Evolutionary conservation across 2,113 vertebrate genomes (phyloP).

Genomic region (Antechinus stuartii): DNA sequence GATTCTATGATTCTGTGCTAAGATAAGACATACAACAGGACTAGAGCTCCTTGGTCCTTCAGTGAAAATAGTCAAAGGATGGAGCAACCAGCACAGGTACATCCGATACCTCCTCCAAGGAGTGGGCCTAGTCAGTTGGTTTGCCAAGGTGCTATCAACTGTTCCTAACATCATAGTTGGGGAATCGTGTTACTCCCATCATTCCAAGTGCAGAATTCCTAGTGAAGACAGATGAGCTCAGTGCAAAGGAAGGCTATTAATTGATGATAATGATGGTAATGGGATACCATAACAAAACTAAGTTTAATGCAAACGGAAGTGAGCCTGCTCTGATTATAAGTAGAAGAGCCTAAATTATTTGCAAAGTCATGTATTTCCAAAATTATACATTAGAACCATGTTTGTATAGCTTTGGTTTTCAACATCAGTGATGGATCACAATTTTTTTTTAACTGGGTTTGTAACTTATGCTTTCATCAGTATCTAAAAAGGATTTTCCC

Average conservation of each 20-base stretch:
- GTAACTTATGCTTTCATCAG: neutral
- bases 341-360: neutral
- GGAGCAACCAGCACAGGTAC: neutral
- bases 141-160: neutral
- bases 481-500: neutral
- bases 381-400: neutral
- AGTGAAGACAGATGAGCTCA: neutral
- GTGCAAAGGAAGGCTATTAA: neutral
- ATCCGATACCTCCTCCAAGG: neutral
- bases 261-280: slow-evolving; percentile 4
- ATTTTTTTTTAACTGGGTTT: neutral
- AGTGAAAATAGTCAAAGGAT: neutral
- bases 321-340: neutral
- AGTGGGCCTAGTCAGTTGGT: neutral
- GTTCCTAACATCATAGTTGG: neutral
- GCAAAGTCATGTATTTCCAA: neutral
- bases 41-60: neutral
- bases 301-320: neutral
- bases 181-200: neutral
- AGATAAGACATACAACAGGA: neutral
- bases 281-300: neutral
- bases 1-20: neutral
- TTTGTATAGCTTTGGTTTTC: neutral
- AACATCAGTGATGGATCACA: neutral
- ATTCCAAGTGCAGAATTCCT: neutral